Percentiles rank a stretch among this genome's conserved stretches.
Conservation (phyloP, 2,888 invertebrate genomes). For the Polia nebulosa region DNA sequence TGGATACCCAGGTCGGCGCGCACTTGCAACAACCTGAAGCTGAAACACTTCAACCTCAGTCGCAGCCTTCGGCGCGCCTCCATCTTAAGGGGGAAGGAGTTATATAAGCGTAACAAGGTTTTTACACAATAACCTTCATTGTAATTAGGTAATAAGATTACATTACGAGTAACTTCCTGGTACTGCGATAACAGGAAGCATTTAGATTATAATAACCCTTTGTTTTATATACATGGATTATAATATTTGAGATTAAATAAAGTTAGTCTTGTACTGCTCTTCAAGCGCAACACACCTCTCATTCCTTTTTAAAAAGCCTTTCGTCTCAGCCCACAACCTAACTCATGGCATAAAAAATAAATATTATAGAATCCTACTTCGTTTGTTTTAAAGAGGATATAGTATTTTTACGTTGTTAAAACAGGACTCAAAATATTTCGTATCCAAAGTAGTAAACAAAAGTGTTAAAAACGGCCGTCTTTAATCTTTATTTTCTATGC, state of each 20-base stretch:
- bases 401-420: too few species aligned
- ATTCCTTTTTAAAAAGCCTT: constrained; percentile 11
- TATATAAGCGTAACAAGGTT: neutral
- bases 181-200: neutral
- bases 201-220: neutral
- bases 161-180: neutral
- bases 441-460: too few species aligned
- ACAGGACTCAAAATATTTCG: too few species aligned
- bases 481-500: too few species aligned
- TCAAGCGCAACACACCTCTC: neutral
- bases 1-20: constrained; percentile 20
- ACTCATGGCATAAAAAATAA: too few species aligned
- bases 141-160: neutral
- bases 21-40: constrained; percentile 11
- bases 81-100: constrained; percentile 30
- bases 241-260: too few species aligned
- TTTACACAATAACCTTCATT: neutral
- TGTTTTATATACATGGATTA: neutral
- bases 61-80: constrained; percentile 16
- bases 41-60: constrained; percentile 1
- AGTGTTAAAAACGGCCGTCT: too few species aligned
- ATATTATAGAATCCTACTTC: too few species aligned
- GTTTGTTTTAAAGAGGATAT: too few species aligned
- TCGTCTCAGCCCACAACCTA: constrained; percentile 8
- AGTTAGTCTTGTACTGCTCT: neutral